A percentile compares a stretch with the other conserved stretches of the same genome.
These are phyloP conservation scores for Margarornis squamiger DNA, from an alignment of 2,797 vertebrate genomes.

Conservation along the genomic window DNA sequence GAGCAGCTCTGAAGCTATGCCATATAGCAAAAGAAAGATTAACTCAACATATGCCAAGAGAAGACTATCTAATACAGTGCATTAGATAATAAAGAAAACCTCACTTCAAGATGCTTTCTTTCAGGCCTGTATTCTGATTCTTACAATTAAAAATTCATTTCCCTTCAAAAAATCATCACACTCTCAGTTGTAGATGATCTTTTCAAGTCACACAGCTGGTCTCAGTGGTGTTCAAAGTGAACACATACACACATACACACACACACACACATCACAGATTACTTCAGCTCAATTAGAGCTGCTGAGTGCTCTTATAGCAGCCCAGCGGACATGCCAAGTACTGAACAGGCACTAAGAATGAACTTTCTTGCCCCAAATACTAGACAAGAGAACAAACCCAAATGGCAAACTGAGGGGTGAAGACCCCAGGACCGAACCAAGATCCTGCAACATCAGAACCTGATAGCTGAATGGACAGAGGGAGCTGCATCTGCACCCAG, in stretches of 20 bases:
- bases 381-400: background rate
- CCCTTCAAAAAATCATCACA: background rate
- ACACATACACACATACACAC: background rate
- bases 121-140: background rate
- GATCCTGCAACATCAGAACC: background rate
- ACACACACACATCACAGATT: background rate
- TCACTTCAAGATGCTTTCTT: background rate
- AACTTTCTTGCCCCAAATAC: background rate
- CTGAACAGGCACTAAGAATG: background rate
- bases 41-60: background rate
- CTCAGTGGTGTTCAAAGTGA: background rate
- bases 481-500: background rate
- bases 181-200: background rate
- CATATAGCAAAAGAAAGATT: background rate
- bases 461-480: background rate
- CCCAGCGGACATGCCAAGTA: background rate
- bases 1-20: background rate
- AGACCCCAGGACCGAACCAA: background rate
- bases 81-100: background rate
- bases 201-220: background rate
- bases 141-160: background rate
- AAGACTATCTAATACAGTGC: background rate
- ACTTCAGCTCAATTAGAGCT: background rate
- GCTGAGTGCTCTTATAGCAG: background rate
- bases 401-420: accelerated